These are phyloP conservation scores for Sepiola atlantica DNA, from an alignment of 2,888 invertebrate species.

Conservation along the genomic window DNA sequence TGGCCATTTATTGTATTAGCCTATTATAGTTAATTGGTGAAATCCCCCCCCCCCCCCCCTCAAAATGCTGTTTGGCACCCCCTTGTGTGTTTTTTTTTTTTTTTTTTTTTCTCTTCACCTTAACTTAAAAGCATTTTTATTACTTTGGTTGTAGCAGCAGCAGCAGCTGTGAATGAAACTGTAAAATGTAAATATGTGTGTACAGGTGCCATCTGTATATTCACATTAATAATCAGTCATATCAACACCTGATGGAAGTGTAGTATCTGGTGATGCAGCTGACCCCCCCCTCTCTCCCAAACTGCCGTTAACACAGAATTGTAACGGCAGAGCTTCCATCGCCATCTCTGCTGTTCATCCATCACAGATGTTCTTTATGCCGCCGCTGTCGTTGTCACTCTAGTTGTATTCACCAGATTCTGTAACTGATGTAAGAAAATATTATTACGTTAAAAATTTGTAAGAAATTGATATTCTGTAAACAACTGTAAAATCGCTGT, in stretches of 20 bases:
- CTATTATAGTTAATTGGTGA: neutral
- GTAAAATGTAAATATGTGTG: slow-evolving; percentile 47
- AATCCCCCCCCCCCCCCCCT: neutral
- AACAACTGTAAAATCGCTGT: neutral
- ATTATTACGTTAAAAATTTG: neutral
- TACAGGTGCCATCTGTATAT: slow-evolving; percentile 46
- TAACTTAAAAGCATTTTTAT: slow-evolving; percentile 24
- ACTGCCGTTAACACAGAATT: neutral
- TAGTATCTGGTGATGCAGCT: slow-evolving; percentile 20
- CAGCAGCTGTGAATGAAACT: slow-evolving; percentile 41
- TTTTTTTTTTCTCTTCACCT: neutral
- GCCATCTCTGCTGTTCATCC: slow-evolving; percentile 42
- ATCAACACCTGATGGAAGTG: slow-evolving; percentile 2
- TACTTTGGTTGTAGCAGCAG: slow-evolving; percentile 45
- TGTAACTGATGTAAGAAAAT: slow-evolving; percentile 3
- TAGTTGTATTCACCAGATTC: slow-evolving; percentile 17
- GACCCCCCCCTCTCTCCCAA: neutral
- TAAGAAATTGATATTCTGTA: neutral
- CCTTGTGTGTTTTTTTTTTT: neutral
- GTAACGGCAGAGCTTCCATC: neutral
- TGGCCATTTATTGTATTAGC: neutral
- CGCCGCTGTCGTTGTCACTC: neutral
- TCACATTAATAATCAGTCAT: slow-evolving; percentile 37
- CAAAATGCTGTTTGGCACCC: neutral
- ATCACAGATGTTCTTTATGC: neutral